Evolutionary conservation across 2,113 vertebrate genomes (phyloP).

Genomic region (Protomyctophum bolini): DNA sequence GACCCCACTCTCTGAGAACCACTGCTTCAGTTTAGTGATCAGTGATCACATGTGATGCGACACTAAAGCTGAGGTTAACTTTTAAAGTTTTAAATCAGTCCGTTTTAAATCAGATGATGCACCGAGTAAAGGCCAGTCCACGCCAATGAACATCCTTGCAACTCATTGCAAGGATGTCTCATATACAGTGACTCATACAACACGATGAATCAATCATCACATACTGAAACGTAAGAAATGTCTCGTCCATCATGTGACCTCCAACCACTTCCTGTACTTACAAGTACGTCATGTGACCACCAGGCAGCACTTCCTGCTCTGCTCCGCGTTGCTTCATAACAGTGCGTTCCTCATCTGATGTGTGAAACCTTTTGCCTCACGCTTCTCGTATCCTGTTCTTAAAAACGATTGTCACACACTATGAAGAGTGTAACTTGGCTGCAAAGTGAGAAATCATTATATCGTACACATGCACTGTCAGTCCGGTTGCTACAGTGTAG

Average conservation of each 20-base stretch:
- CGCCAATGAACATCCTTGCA: no score
- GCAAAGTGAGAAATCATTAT: background rate
- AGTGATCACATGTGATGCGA: no score
- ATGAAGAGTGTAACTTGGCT: background rate
- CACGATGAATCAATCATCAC: conserved; percentile 18
- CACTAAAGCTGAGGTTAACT: no score
- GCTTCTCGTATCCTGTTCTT: background rate
- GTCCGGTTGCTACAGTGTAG: no score
- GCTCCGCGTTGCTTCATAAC: conserved; percentile 9
- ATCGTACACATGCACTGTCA: background rate
- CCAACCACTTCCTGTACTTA: background rate
- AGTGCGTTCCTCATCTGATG: background rate
- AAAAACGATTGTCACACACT: background rate
- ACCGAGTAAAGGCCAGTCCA: no score
- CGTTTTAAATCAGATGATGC: no score
- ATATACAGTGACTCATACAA: background rate
- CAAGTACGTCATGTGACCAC: conserved; percentile 14
- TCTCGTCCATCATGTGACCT: conserved; percentile 14
- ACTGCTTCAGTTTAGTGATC: no score
- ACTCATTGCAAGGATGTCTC: no score
- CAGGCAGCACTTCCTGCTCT: background rate
- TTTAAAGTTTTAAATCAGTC: no score
- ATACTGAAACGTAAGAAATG: conserved; percentile 17
- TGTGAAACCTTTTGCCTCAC: conserved; percentile 2
- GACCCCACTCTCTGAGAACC: no score